Conservation (phyloP, 2,888 invertebrate genomes). For the Machimus rusticus region DNA sequence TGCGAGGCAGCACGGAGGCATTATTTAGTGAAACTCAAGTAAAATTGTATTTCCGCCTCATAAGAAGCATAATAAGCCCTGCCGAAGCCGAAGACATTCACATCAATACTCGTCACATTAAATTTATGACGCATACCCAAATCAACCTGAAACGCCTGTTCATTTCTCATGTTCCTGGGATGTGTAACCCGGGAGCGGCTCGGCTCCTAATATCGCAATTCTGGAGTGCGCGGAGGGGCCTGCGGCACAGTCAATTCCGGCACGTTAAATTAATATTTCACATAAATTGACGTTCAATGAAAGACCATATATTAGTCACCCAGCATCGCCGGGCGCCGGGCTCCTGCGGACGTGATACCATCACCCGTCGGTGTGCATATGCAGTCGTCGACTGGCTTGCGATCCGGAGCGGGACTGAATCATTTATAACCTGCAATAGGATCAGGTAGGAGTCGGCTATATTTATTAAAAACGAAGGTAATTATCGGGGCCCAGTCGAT, state of each 20-base stretch:
- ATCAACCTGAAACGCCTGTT: slow-evolving; percentile 13
- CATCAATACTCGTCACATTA: slow-evolving; percentile 14
- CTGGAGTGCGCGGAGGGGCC: background rate
- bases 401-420: background rate
- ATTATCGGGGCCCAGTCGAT: background rate
- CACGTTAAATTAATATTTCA: background rate
- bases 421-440: background rate
- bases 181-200: background rate
- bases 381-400: background rate
- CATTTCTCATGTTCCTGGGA: background rate
- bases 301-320: background rate
- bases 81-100: background rate
- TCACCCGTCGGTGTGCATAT: background rate
- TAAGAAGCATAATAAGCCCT: slow-evolving; percentile 9
- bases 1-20: background rate
- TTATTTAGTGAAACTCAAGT: slow-evolving; percentile 13
- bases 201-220: background rate
- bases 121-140: background rate
- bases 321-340: background rate
- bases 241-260: background rate
- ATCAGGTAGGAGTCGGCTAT: background rate
- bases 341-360: background rate
- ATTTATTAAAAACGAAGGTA: background rate
- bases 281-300: background rate
- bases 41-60: slow-evolving; percentile 7